Evolutionary conservation across 2,797 vertebrate species (phyloP).

Genomic region (Pogoniulus pusillus): DNA sequence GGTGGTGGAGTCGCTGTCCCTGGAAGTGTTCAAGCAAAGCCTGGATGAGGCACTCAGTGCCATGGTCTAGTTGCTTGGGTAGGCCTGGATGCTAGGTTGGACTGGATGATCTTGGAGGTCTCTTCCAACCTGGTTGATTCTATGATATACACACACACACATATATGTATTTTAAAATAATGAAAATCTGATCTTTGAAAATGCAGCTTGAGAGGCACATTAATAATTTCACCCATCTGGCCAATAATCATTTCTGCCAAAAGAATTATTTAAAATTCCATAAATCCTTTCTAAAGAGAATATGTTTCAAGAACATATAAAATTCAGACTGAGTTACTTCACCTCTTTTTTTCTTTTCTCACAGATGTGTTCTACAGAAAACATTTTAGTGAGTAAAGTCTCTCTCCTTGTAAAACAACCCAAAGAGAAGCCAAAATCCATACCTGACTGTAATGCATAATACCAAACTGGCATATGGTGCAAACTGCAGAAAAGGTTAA

Average conservation of each 20-base stretch:
- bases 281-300: constrained; percentile 54
- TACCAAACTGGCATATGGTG: neutral
- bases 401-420: constrained; percentile 23
- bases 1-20: no score
- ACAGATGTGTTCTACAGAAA: constrained; percentile 37
- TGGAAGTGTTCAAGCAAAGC: no score
- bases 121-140: no score
- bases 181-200: constrained; percentile 61
- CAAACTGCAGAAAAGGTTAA: constrained; percentile 12
- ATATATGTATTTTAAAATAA: neutral
- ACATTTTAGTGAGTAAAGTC: constrained; percentile 32
- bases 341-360: neutral
- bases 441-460: neutral
- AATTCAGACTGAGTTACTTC: constrained; percentile 8
- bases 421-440: constrained; percentile 52
- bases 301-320: constrained; percentile 40
- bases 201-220: constrained; percentile 71
- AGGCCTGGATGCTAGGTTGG: no score
- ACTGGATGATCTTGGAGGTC: no score
- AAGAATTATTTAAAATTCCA: constrained; percentile 78
- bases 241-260: constrained; percentile 82
- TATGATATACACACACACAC: neutral
- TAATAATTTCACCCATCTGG: constrained; percentile 82
- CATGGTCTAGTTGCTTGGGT: no score
- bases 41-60: no score